Evolutionary conservation across 2,113 vertebrate species (phyloP).

Genomic region (Cryptotis parvus): DNA sequence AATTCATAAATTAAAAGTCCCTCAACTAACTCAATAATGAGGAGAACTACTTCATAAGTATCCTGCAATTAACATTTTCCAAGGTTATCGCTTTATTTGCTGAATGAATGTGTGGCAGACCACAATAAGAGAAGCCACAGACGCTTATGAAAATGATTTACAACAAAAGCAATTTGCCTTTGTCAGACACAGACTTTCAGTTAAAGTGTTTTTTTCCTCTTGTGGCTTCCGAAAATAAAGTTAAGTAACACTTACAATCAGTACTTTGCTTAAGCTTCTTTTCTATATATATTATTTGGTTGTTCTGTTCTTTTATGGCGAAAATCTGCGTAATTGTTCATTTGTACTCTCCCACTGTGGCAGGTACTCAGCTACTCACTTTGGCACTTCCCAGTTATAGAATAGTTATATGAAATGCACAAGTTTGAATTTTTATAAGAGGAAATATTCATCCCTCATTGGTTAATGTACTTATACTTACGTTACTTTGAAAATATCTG

Average conservation of each 20-base stretch:
- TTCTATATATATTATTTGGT: slow-evolving; percentile 80
- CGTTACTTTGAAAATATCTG: no score
- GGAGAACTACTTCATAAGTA: no score
- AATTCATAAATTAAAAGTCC: slow-evolving; percentile 85
- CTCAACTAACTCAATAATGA: slow-evolving; percentile 83
- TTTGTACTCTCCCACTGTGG: slow-evolving; percentile 84
- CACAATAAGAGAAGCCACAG: slow-evolving; percentile 81
- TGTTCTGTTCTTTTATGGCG: slow-evolving; percentile 85
- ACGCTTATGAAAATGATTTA: slow-evolving; percentile 85
- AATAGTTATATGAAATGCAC: slow-evolving; percentile 83
- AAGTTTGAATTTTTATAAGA: slow-evolving; percentile 85
- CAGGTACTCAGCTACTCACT: slow-evolving; percentile 83
- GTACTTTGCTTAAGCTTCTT: slow-evolving; percentile 84
- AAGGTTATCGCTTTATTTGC: slow-evolving; percentile 85
- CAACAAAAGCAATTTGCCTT: slow-evolving; percentile 87
- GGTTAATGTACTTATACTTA: slow-evolving; percentile 83
- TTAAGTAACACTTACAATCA: slow-evolving; percentile 86
- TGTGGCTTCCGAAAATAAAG: slow-evolving; percentile 88
- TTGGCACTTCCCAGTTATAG: slow-evolving; percentile 81
- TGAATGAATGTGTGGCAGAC: slow-evolving; percentile 85
- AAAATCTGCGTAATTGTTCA: slow-evolving; percentile 83
- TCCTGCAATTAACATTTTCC: slow-evolving; percentile 87
- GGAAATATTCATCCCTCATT: slow-evolving; percentile 83
- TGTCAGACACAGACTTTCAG: slow-evolving; percentile 84
- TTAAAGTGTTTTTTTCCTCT: slow-evolving; percentile 84